Evolutionary conservation across 2,113 vertebrate species (phyloP).

Genomic region (Cairina moschata): DNA sequence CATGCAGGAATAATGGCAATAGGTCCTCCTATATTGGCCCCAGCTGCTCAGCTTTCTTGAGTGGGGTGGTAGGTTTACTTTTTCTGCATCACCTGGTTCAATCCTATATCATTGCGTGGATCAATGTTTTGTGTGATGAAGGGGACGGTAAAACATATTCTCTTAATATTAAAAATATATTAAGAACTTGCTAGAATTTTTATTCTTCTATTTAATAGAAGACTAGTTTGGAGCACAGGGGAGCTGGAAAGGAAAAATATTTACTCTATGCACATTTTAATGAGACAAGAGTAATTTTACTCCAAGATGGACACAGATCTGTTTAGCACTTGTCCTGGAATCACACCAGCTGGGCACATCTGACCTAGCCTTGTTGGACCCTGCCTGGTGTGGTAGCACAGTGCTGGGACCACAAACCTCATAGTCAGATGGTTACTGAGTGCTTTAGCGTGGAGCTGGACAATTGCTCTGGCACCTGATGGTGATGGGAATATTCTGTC

Average conservation of each 20-base stretch:
- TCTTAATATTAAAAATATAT: neutral
- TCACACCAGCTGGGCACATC: neutral
- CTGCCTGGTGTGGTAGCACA: accelerated
- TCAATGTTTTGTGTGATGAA: neutral
- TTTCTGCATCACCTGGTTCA: neutral
- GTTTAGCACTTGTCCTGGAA: neutral
- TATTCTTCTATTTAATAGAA: neutral
- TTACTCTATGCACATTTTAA: neutral
- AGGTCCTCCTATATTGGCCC: neutral
- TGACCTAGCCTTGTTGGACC: neutral
- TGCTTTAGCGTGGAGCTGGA: neutral
- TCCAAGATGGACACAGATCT: neutral
- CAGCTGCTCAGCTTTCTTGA: neutral
- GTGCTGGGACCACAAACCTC: neutral
- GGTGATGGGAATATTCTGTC: neutral
- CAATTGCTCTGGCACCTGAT: neutral
- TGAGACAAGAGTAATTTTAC: neutral
- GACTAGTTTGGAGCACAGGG: neutral
- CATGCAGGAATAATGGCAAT: neutral
- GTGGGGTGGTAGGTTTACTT: neutral
- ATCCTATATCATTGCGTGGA: neutral
- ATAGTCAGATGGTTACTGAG: neutral
- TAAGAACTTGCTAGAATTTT: neutral
- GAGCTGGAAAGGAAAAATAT: neutral
- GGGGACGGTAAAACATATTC: neutral